Percentiles rank a stretch among this genome's conserved stretches.
Conservation (phyloP, 2,797 vertebrate genomes). For the Brotula barbata region DNA sequence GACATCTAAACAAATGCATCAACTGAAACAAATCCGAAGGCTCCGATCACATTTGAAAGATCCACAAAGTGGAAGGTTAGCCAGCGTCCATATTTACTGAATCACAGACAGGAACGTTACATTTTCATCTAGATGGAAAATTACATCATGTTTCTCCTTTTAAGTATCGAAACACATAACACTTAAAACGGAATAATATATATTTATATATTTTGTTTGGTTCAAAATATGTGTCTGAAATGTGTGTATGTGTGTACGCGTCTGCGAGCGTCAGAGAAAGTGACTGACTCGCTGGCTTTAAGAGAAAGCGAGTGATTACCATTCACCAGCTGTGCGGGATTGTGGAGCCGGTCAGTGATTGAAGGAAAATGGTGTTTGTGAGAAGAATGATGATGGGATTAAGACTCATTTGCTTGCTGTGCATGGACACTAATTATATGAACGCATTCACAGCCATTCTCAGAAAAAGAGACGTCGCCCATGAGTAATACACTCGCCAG, state of each 20-base stretch:
- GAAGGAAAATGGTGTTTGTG: conserved; percentile 34
- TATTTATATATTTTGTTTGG: no score
- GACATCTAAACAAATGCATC: no score
- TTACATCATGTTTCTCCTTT: conserved; percentile 1
- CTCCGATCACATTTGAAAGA: no score
- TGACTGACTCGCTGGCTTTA: conserved; percentile 32
- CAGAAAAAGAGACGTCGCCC: neutral
- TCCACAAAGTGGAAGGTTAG: no score
- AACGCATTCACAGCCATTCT: conserved; percentile 36
- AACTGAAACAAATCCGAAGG: no score
- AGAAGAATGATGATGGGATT: conserved; percentile 52
- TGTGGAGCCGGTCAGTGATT: conserved; percentile 5
- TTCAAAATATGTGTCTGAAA: neutral
- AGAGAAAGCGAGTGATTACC: conserved; percentile 22
- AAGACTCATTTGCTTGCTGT: conserved; percentile 37
- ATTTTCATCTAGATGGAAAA: no score
- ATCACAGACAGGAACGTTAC: no score
- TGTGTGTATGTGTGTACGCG: conserved; percentile 5
- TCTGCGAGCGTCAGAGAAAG: neutral
- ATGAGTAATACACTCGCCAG: neutral
- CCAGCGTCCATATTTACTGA: no score
- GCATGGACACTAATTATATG: conserved; percentile 33
- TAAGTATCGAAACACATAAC: neutral
- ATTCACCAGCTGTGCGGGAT: conserved; percentile 8
- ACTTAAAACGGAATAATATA: neutral